These are phyloP conservation scores for Catostylus mosaicus DNA, from an alignment of 30 jellyfish, hydroid and myxozoan genomes.

Conservation along the genomic window DNA sequence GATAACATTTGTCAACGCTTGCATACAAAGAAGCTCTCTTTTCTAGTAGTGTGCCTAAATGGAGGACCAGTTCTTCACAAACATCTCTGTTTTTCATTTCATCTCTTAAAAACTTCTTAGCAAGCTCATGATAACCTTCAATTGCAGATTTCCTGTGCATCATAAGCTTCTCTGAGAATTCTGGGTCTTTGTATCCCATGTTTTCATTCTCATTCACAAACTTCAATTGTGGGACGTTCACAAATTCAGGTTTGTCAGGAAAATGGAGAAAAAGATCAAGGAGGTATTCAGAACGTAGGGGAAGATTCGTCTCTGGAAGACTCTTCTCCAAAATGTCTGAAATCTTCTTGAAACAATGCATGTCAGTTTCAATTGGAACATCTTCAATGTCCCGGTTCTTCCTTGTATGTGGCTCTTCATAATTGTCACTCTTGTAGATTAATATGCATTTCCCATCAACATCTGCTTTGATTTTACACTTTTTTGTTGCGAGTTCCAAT, in stretches of 20 bases:
- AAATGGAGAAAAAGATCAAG: constrained; percentile 35
- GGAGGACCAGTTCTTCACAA: constrained; percentile 34
- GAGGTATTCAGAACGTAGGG: constrained; percentile 32
- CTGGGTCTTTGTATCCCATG: constrained; percentile 6
- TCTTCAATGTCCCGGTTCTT: constrained; percentile 49
- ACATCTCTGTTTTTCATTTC: constrained; percentile 30
- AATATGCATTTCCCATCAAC: constrained; percentile 39
- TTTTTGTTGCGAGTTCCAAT: constrained; percentile 9
- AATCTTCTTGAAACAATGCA: constrained; percentile 11
- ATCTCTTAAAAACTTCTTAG: neutral
- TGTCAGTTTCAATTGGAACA: constrained; percentile 26
- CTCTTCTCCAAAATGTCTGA: constrained; percentile 13
- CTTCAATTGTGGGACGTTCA: constrained; percentile 13
- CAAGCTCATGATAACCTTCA: constrained; percentile 15
- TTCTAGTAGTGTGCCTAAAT: constrained; percentile 45
- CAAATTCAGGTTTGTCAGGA: constrained; percentile 36
- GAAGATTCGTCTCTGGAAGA: constrained; percentile 39
- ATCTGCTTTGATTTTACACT: constrained; percentile 45
- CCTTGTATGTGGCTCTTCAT: constrained; percentile 47
- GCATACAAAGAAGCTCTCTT: constrained; percentile 22
- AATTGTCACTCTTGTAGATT: constrained; percentile 39
- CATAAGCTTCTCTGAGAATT: constrained; percentile 20
- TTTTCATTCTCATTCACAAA: constrained; percentile 42
- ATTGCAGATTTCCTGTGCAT: constrained; percentile 15
- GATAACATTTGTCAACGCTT: constrained; percentile 39